These are phyloP conservation scores for Maniola jurtina DNA, from an alignment of 1,140 invertebrate species.

Conservation along the genomic window DNA sequence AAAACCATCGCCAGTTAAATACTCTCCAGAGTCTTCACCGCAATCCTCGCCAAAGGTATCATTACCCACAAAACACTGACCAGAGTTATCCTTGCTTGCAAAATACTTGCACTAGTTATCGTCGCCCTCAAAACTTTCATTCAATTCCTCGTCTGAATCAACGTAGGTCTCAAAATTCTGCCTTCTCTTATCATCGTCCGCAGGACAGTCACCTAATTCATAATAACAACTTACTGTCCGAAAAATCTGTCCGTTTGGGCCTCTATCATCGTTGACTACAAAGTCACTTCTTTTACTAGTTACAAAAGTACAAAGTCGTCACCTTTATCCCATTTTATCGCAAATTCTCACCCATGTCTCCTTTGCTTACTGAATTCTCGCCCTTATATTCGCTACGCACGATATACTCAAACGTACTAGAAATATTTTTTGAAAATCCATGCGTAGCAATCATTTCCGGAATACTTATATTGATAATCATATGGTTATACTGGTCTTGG, in stretches of 20 bases:
- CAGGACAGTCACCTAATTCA: not conserved
- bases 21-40: not conserved
- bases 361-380: not conserved
- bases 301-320: not conserved
- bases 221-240: too few species aligned
- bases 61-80: not conserved
- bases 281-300: too few species aligned
- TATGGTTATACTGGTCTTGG: conserved; percentile 41
- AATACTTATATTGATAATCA: conserved; percentile 40
- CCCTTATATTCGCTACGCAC: not conserved
- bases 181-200: not conserved
- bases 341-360: not conserved
- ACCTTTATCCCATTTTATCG: not conserved
- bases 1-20: not conserved
- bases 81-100: not conserved
- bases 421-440: conserved; percentile 35
- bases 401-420: not conserved
- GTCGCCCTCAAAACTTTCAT: not conserved
- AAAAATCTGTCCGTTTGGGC: too few species aligned
- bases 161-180: not conserved
- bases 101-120: too few species aligned
- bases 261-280: too few species aligned
- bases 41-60: not conserved
- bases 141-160: not conserved
- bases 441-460: conserved; percentile 32